Base-by-base conservation (phyloP, 2,113 vertebrate genomes). In the Dicentrarchus labrax region DNA sequence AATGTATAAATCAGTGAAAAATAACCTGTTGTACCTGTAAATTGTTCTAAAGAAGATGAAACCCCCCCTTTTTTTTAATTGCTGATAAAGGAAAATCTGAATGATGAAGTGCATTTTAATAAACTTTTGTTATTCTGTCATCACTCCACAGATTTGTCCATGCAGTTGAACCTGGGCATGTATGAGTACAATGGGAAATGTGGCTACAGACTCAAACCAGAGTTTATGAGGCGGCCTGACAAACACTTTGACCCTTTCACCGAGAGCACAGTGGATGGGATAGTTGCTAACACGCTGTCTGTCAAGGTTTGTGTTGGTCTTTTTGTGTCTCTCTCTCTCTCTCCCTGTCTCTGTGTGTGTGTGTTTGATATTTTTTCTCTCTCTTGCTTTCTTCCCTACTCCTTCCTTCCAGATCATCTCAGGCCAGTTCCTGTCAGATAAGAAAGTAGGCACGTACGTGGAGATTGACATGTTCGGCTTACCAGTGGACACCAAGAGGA, bases 81-180 rank as follows among this genome's bases (percentile, higher is more conserved):
- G 1, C 15, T 3, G 2, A 43, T 45, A 39, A 53, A 15, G n/a
- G 13, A 1, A 16, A 10, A 6, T 41, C 4, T 64, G 41, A 64
- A 43, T 6, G 7, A 41, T 9, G n/a, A 21, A 41, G 12, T 22
- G 12, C 6, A 24, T 47, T 45, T 8, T 16, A 66, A 30, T n/a
- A 36, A 48, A 53, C 22, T 4, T 36, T 24, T 65, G 3, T 9
- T 13, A 19, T 19, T 38, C n/a, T 70, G 12, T 68, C 1, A n/a
- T 84, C 15, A 2, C 68, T 79, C 88, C 82, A 51, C 94, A 99
- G 98, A 99, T 91, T 93, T 99, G 88, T 96, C 97, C 89, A 99
- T 99, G 98, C 98, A 99, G 94, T 95, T 99, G 86, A 99, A 99
- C 91, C 96, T 98, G 95, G 98, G 98, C 38, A 98, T 99, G 97